Percentiles rank a stretch among this genome's conserved stretches.
Evolutionary conservation across 2,113 vertebrate genomes (phyloP).

Genomic region (Epinephelus cyanopodus): DNA sequence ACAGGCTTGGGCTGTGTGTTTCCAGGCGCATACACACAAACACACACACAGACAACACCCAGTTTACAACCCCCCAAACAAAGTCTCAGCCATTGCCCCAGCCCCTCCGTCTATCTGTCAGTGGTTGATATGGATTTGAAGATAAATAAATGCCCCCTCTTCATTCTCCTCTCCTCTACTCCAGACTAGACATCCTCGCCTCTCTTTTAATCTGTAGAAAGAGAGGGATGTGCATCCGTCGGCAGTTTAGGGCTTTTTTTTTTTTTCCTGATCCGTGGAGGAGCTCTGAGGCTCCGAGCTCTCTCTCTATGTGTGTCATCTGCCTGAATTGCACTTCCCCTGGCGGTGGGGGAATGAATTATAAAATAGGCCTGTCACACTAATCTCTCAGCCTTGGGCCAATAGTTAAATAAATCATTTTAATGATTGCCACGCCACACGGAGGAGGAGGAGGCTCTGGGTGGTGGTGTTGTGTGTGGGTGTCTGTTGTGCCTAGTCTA

Average conservation of each 20-base stretch:
- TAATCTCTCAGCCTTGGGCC: conserved; percentile 82
- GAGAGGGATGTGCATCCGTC: conserved; percentile 73
- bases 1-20: conserved; percentile 61
- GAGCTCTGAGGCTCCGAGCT: conserved; percentile 64
- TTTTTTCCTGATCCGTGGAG: conserved; percentile 53
- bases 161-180: conserved; percentile 54
- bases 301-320: conserved; percentile 76
- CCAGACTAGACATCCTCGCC: conserved; percentile 66
- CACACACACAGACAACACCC: conserved; percentile 33
- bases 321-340: conserved; percentile 80
- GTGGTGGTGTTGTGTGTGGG: conserved; percentile 63
- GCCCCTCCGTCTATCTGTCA: conserved; percentile 57
- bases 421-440: conserved; percentile 82
- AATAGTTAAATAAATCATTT: conserved; percentile 86
- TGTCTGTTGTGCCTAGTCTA: conserved; percentile 67
- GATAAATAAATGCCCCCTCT: conserved; percentile 74
- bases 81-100: conserved; percentile 42
- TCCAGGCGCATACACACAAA: conserved; percentile 22
- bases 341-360: conserved; percentile 83
- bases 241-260: conserved; percentile 68
- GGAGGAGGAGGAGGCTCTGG: conserved; percentile 62
- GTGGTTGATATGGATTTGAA: conserved; percentile 76
- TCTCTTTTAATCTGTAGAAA: conserved; percentile 74
- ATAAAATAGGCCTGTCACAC: conserved; percentile 84
- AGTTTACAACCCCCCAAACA: conserved; percentile 56